Base-by-base conservation (phyloP, 2,888 invertebrate species). In the Neria commutata region DNA sequence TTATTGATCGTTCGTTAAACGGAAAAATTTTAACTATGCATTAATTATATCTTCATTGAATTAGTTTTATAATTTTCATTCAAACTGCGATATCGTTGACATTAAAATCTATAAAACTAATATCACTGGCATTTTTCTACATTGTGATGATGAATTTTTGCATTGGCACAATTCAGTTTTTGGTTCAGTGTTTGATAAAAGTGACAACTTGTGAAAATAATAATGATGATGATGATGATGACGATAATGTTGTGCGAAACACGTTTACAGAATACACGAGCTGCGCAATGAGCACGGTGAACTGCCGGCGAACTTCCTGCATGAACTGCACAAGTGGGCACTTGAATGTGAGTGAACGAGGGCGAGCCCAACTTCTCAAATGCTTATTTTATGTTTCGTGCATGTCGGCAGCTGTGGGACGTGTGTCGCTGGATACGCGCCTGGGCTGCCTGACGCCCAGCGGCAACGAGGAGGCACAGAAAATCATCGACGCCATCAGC, bases 281-380 rank as follows among this genome's bases (percentile, higher is more conserved):
- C 86, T 86, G 57, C 79, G 85, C 29, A 86, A 90, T 68, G 84
- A 85, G 54, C 84, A 87, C 55, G 84, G 86, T 8, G 91, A 93
- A 80, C 83, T 94, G 75, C 91, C 92, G 0, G 86, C 85, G 25
- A 89, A 94, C 76, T 94, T 95, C 74, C 88, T 91, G 71, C 93
- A 93, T 72, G 93, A 94, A 81, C 88, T 95, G 59, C 92, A 93
- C 80, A 90, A 93, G 76, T 96, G 96, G 96, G 92, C 94, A 14
- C 83, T 96, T 37, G 95, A 96, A 86, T 95, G 96, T 92, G 83
- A 87, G 89, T 87, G 58, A 57, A 42, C 54, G 45, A 51, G 34
- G 56, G 10, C 17, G 5, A 50, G 25, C 17, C 24, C 14, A 17
- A 50, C 10, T 19, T 10, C 11, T 29, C n/a, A 23, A 19, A 17